These are phyloP conservation scores for Drosophila funebris DNA, from an alignment of 1,140 invertebrate species.

Conservation along the genomic window DNA sequence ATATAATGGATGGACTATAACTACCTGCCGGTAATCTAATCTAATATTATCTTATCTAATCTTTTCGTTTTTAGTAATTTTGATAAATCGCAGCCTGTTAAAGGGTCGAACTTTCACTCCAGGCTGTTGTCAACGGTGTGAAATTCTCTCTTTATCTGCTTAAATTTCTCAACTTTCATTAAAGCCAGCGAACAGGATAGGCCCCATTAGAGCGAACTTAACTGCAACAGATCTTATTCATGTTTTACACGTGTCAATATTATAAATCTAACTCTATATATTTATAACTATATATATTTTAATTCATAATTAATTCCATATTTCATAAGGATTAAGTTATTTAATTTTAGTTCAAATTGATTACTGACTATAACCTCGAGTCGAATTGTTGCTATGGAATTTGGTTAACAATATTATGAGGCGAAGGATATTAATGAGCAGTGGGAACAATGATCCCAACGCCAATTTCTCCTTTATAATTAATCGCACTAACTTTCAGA, in stretches of 20 bases:
- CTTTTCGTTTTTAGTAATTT: background rate
- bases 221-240: too few relatives aligned
- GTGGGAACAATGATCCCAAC: conserved; percentile 1
- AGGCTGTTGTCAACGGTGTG: conserved; percentile 1
- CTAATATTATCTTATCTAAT: conserved; percentile 30
- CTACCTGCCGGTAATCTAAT: conserved; percentile 29
- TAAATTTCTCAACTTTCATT: conserved; percentile 10
- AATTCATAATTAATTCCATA: too few relatives aligned
- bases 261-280: too few relatives aligned
- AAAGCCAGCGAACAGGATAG: background rate
- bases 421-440: conserved; percentile 13
- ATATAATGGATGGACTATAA: conserved; percentile 9
- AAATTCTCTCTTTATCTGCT: background rate
- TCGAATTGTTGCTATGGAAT: background rate
- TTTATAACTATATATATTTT: too few relatives aligned
- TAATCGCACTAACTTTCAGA: conserved; percentile 55
- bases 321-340: background rate
- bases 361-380: background rate
- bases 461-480: conserved; percentile 45
- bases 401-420: background rate
- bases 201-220: too few relatives aligned
- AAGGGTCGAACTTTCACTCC: background rate
- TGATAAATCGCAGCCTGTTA: conserved; percentile 10
- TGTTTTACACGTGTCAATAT: too few relatives aligned
- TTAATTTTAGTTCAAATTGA: background rate